Base-by-base conservation (phyloP, 2,113 vertebrate species). In the Boulengeromyrus knoepffleri region DNA sequence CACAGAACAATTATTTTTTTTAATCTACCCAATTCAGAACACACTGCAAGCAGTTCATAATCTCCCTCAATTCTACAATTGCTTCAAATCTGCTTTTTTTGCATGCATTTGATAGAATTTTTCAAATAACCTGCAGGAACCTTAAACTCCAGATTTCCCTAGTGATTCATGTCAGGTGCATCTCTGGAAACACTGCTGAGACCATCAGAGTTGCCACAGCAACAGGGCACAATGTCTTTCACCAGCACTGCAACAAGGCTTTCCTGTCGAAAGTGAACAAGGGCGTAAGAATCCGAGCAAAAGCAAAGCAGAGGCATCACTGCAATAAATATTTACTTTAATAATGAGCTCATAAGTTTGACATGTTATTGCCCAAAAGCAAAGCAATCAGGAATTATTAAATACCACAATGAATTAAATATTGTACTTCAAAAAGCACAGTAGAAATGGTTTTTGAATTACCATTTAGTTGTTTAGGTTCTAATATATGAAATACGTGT, bases 131-230 rank as follows among this genome's bases (percentile, higher is more conserved):
- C 31, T n/a, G 46, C 45, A 90, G 66, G 21, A 90, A 80, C 53
- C 52, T 62, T 49, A 74, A 89, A 36, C 17, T 56, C 56, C 56
- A 27, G 15, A 90, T 87, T 86, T 90, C 84, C 46, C 85, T 7
- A 5, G 31, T 36, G 5, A 31, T 56, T 87, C 21, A 88, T n/a
- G 49, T 90, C 89, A 88, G 62, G 36, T 19, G 31, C 58, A 53
- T 90, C 89, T 88, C 49, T 39, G 66, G 31, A 53, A 47, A 90
- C 31, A 74, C 45, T 9, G 85, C 85, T 27, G 9, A 87, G 86
- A 58, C 85, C 42, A 84, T 88, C 70, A 19, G 5, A 45, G 90
- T 90, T 90, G 87, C 90, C 86, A 90, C 87, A 88, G 90, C 90
- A 90, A 90, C 90, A 84, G 90, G 50, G 39, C 47, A 84, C 90